phyloP scores from a whole-genome alignment of 2,113 vertebrate species.

The Corythaixoides concolor region DNA sequence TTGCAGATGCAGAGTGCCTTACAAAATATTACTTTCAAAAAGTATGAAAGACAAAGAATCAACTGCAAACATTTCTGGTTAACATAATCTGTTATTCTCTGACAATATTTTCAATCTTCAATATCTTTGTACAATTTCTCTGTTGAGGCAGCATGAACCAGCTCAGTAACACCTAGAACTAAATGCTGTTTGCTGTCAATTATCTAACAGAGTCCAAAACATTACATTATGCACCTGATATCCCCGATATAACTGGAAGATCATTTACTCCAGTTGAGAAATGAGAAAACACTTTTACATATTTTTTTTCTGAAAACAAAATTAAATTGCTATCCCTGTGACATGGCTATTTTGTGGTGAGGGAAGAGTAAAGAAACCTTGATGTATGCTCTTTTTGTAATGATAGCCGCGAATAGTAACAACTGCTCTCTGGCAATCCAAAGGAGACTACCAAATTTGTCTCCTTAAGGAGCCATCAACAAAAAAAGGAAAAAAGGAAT shows the following conservation, averaged over 20 bases:
- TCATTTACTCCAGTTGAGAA: neutral
- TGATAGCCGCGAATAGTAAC: neutral
- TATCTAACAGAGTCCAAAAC: neutral
- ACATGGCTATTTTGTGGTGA: neutral
- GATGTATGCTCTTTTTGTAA: neutral
- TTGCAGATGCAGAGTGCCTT: neutral
- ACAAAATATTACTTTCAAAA: neutral
- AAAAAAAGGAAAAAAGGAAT: neutral
- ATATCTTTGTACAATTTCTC: neutral
- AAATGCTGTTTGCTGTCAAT: neutral
- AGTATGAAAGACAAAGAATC: neutral
- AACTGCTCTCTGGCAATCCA: neutral
- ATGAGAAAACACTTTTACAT: neutral
- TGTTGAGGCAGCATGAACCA: neutral
- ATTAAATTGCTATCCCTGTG: neutral
- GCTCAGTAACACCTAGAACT: neutral
- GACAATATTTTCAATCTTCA: neutral
- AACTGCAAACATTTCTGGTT: neutral
- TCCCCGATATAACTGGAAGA: neutral
- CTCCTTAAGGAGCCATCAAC: neutral
- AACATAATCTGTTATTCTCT: neutral
- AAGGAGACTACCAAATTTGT: neutral
- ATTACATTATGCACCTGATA: neutral
- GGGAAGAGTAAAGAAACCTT: neutral
- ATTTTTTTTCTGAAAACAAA: neutral